These are phyloP conservation scores for Ciconia boyciana DNA, from an alignment of 2,113 vertebrate species.

Conservation along the genomic window DNA sequence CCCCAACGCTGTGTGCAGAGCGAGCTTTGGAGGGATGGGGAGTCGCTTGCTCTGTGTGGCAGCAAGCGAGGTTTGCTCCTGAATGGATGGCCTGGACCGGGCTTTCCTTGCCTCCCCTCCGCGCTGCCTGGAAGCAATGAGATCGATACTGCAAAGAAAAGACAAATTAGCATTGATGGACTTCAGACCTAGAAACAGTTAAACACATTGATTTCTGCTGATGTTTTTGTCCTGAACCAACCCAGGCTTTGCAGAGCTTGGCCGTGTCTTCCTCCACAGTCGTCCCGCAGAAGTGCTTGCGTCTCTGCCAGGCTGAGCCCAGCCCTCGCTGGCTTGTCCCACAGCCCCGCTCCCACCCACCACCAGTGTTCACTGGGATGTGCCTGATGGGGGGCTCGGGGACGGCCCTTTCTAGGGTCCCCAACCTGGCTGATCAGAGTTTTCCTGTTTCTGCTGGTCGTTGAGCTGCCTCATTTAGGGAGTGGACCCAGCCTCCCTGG, in stretches of 20 bases:
- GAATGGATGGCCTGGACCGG: accelerated
- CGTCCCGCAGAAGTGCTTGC: background rate
- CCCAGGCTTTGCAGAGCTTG: background rate
- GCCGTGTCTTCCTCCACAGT: background rate
- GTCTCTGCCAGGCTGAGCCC: background rate
- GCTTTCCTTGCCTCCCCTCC: background rate
- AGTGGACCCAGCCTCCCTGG: background rate
- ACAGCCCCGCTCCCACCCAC: background rate
- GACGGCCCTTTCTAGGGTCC: background rate
- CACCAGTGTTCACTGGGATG: accelerated
- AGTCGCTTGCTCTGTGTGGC: accelerated
- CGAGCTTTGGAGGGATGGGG: background rate
- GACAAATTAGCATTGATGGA: background rate
- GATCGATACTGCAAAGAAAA: background rate
- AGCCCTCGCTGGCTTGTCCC: background rate
- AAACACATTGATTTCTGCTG: background rate
- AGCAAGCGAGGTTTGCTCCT: background rate
- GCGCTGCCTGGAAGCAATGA: accelerated
- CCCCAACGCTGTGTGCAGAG: accelerated
- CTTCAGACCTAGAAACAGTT: background rate
- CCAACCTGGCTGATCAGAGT: background rate
- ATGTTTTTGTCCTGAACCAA: background rate
- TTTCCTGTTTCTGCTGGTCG: background rate
- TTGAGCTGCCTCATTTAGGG: background rate
- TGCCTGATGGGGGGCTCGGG: accelerated